These are phyloP conservation scores for Smutsia gigantea DNA, from an alignment of 2,797 vertebrate genomes.

Conservation along the genomic window DNA sequence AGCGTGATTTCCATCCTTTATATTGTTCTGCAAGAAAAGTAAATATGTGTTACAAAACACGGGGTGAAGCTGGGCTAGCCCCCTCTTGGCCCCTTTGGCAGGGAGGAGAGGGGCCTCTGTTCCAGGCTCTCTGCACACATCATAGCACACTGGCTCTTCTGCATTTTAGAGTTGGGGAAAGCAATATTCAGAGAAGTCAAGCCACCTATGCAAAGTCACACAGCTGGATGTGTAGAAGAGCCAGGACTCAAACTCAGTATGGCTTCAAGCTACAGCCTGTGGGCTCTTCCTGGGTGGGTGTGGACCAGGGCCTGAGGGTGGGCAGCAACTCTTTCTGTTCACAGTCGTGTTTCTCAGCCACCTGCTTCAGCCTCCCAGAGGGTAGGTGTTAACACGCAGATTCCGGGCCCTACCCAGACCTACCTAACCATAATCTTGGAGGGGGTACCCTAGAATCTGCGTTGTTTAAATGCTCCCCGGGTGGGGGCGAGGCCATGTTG, in stretches of 20 bases:
- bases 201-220: neutral
- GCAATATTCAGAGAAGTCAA: neutral
- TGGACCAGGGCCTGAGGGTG: neutral
- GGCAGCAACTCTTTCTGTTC: neutral
- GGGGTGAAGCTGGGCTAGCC: neutral
- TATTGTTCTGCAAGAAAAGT: constrained; percentile 71
- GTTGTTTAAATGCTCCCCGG: neutral
- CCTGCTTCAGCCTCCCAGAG: neutral
- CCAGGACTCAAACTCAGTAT: neutral
- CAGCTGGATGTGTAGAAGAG: neutral
- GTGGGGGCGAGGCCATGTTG: fast-evolving
- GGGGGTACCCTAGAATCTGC: neutral
- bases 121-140: neutral
- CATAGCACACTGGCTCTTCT: neutral
- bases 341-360: neutral
- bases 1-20: constrained; percentile 63
- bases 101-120: neutral
- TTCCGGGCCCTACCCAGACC: neutral
- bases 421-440: neutral
- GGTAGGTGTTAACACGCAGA: neutral
- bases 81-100: neutral
- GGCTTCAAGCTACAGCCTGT: neutral
- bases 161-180: neutral
- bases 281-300: neutral
- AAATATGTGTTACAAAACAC: constrained; percentile 75